These are phyloP conservation scores for Heliocidaris tuberculata DNA, from an alignment of 35 echinoderm and acorn worm species.

Conservation along the genomic window DNA sequence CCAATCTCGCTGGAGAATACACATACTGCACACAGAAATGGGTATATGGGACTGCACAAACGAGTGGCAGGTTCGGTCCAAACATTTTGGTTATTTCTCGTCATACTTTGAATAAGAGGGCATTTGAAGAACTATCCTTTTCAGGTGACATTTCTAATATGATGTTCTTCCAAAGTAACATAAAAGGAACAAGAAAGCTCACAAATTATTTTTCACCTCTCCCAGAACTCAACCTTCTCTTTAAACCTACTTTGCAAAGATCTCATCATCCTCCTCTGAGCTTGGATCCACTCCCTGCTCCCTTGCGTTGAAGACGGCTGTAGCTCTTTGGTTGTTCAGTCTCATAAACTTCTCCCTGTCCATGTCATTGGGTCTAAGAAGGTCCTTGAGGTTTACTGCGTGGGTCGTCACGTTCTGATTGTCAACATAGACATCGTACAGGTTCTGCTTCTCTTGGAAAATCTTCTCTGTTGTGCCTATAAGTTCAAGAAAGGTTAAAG, in stretches of 20 bases:
- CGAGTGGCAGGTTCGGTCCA: no score
- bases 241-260: constrained; percentile 93
- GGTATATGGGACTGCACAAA: no score
- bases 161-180: no score
- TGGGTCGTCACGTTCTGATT: constrained; percentile 85
- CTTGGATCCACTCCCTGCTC: constrained; percentile 57
- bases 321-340: constrained; percentile 82
- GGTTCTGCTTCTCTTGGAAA: constrained; percentile 89
- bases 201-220: no score
- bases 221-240: no score
- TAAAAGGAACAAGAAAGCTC: no score
- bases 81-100: no score
- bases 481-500: neutral
- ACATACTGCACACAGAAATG: no score
- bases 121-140: no score
- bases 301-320: constrained; percentile 62
- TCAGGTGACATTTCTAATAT: no score
- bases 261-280: constrained; percentile 78
- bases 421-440: constrained; percentile 95
- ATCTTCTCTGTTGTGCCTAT: constrained; percentile 98
- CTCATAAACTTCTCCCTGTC: constrained; percentile 90
- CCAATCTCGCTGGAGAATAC: no score
- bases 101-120: no score
- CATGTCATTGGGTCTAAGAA: constrained; percentile 69
- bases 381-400: constrained; percentile 67